Conservation (phyloP, 1,140 invertebrate species). For the Prorops nasuta region DNA sequence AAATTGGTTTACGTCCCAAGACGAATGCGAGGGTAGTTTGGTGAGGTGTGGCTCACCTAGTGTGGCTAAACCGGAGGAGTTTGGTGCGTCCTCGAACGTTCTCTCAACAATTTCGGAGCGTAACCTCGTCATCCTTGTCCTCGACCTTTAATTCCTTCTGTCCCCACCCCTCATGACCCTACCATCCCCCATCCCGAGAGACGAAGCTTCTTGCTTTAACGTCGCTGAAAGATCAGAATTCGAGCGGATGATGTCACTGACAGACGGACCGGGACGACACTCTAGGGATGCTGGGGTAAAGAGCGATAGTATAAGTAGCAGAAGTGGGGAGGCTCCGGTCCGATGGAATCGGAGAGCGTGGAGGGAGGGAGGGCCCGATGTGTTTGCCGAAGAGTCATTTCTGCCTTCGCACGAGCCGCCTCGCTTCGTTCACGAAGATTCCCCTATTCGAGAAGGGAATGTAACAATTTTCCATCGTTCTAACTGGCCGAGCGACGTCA, state of each 20-base stretch:
- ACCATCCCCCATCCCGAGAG: constrained; percentile 2
- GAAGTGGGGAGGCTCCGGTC: too few species aligned
- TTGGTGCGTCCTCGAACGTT: too few species aligned
- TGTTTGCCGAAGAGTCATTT: constrained; percentile 15
- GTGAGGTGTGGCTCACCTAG: too few species aligned
- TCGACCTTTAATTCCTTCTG: not conserved
- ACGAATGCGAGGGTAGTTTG: too few species aligned
- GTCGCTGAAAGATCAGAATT: constrained; percentile 29
- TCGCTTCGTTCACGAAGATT: too few species aligned
- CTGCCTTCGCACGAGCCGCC: constrained; percentile 1
- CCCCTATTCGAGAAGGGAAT: too few species aligned
- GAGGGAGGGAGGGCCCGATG: not conserved
- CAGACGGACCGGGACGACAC: constrained; percentile 21
- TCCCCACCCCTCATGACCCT: not conserved
- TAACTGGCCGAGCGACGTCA: too few species aligned
- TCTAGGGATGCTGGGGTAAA: constrained; percentile 13
- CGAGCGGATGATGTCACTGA: constrained; percentile 26
- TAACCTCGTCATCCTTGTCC: not conserved
- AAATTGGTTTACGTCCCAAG: too few species aligned
- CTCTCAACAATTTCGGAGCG: not conserved
- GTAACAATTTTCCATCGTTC: not conserved
- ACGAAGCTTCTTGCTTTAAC: constrained; percentile 23
- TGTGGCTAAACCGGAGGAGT: too few species aligned
- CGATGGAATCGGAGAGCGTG: not conserved
- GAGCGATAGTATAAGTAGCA: too few species aligned